Percentiles rank a stretch among this genome's conserved stretches.
phyloP scores from a whole-genome alignment of 37 sponge, comb jelly and placozoan species.

The Spongilla lacustris region DNA sequence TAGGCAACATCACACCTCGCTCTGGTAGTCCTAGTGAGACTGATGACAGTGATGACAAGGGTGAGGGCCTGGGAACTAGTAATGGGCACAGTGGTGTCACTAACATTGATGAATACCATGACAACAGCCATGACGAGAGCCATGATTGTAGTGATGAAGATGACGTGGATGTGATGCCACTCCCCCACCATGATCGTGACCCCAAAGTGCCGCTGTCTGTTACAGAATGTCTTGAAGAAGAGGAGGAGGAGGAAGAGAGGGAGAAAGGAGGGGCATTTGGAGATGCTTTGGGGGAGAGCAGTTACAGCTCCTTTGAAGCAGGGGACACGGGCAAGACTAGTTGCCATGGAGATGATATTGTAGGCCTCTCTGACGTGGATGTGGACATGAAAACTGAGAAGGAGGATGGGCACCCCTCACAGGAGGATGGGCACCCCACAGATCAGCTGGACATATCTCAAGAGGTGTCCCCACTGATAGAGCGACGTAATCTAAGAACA shows the following conservation, averaged over 20 bases:
- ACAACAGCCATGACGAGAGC: neutral
- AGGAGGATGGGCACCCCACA: too few relatives aligned
- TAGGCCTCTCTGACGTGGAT: conserved; percentile 63
- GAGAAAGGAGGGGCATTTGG: neutral
- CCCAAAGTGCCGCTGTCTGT: neutral
- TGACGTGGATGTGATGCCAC: neutral
- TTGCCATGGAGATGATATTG: conserved; percentile 10
- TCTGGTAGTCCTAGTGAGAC: neutral
- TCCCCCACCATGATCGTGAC: too few relatives aligned
- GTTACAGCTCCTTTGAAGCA: neutral
- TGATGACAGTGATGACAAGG: neutral
- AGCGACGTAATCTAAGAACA: neutral
- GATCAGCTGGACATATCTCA: neutral
- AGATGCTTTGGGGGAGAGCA: neutral
- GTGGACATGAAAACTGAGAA: conserved; percentile 23
- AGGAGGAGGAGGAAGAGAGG: neutral
- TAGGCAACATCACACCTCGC: neutral
- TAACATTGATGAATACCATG: neutral
- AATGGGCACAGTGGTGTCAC: neutral
- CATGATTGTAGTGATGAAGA: neutral
- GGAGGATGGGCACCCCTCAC: neutral
- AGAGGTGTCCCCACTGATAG: neutral
- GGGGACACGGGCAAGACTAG: neutral
- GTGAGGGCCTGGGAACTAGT: neutral
- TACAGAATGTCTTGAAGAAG: neutral